A percentile compares a stretch with the other conserved stretches of the same genome.
Evolutionary conservation across 2,113 vertebrate species (phyloP).

Genomic region (Myiopsitta monachus): DNA sequence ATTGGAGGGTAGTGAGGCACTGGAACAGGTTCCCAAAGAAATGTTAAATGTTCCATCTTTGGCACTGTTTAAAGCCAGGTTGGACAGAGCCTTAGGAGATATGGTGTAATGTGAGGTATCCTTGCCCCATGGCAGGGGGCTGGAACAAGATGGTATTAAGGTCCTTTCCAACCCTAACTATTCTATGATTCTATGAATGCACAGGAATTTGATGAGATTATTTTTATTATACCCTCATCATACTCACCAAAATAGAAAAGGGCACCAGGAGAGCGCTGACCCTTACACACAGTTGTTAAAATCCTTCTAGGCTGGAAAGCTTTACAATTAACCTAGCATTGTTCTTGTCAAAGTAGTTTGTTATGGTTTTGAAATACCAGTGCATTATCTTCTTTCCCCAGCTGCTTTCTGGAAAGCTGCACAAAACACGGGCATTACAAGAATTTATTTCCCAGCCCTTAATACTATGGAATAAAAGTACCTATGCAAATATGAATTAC

Average conservation of each 20-base stretch:
- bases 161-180: background rate
- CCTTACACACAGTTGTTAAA: background rate
- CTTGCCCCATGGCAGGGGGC: background rate
- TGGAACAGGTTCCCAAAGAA: background rate
- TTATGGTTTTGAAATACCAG: background rate
- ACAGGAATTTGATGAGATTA: background rate
- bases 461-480: background rate
- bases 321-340: background rate
- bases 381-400: background rate
- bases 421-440: background rate
- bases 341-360: background rate
- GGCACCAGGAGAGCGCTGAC: background rate
- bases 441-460: background rate
- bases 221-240: background rate
- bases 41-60: background rate
- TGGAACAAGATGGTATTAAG: background rate
- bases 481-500: background rate
- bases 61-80: background rate
- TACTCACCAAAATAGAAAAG: background rate
- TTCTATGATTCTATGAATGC: background rate
- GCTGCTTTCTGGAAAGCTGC: background rate
- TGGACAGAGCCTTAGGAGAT: background rate
- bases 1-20: background rate
- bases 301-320: background rate
- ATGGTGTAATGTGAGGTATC: background rate